Percentiles rank a stretch among this genome's conserved stretches.
phyloP scores from a whole-genome alignment of 2,113 vertebrate genomes.

The Alces alces region DNA sequence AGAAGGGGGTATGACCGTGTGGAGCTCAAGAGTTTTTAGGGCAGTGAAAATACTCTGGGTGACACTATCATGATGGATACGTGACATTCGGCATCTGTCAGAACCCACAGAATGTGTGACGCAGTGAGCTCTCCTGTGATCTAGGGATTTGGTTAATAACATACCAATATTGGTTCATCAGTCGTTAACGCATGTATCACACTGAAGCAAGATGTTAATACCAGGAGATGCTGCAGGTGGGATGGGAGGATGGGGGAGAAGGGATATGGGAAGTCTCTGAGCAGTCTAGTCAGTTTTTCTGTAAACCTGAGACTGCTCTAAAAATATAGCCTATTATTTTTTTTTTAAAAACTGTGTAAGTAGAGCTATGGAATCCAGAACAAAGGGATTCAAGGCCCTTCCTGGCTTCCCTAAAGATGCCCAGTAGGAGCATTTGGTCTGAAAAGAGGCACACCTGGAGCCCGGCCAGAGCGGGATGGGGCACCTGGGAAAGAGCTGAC shows the following conservation, averaged over 20 bases:
- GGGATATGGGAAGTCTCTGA: not conserved
- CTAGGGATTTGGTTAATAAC: not conserved
- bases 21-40: too few relatives aligned
- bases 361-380: not conserved
- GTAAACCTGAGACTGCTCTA: not conserved
- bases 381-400: not conserved
- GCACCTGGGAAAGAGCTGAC: not conserved
- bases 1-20: too few relatives aligned
- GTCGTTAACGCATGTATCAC: accelerated
- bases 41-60: accelerated
- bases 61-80: not conserved
- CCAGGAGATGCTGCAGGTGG: not conserved
- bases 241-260: not conserved
- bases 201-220: not conserved
- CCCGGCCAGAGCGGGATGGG: not conserved
- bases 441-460: not conserved
- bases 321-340: not conserved
- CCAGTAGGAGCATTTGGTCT: not conserved
- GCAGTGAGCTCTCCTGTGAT: not conserved
- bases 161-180: accelerated
- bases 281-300: not conserved
- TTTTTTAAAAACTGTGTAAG: not conserved
- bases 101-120: not conserved
- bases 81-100: not conserved
- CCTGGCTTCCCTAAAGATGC: not conserved